A percentile compares a stretch with the other conserved stretches of the same genome.
Conservation (phyloP, 2,113 vertebrate species). For the Tretioscincus oriximinensis region DNA sequence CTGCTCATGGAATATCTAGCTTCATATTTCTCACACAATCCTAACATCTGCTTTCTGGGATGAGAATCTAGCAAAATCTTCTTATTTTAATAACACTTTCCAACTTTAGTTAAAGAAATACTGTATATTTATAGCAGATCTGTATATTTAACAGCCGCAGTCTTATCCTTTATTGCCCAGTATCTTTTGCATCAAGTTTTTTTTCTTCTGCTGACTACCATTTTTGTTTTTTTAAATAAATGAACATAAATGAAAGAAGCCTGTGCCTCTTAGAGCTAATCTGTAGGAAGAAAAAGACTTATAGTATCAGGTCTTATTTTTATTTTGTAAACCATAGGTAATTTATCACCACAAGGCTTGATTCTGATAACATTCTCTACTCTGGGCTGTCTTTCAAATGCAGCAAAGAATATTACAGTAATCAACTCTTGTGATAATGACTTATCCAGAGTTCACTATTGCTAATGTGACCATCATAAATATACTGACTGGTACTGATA, state of each 20-base stretch:
- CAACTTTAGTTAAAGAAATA: background rate
- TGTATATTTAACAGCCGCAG: background rate
- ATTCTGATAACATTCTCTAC: no score
- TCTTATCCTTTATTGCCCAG: background rate
- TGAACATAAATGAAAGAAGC: background rate
- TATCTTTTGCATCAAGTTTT: background rate
- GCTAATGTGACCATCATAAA: no score
- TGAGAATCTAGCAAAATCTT: background rate
- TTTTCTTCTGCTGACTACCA: background rate
- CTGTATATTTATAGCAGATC: no score
- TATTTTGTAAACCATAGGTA: background rate
- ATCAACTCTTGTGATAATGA: no score
- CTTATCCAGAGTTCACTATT: no score
- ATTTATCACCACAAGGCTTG: no score
- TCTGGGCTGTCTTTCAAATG: no score
- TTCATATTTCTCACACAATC: constrained; percentile 49
- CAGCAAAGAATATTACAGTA: no score
- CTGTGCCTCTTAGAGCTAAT: background rate
- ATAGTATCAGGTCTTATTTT: background rate
- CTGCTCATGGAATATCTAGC: constrained; percentile 13
- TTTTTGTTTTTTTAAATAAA: background rate
- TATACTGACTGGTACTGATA: no score
- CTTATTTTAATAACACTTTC: background rate
- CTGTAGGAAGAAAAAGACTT: background rate
- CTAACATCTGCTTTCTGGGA: background rate